Conservation (phyloP, 92 coral and sea anemone species). For the Desmophyllum pertusum region DNA sequence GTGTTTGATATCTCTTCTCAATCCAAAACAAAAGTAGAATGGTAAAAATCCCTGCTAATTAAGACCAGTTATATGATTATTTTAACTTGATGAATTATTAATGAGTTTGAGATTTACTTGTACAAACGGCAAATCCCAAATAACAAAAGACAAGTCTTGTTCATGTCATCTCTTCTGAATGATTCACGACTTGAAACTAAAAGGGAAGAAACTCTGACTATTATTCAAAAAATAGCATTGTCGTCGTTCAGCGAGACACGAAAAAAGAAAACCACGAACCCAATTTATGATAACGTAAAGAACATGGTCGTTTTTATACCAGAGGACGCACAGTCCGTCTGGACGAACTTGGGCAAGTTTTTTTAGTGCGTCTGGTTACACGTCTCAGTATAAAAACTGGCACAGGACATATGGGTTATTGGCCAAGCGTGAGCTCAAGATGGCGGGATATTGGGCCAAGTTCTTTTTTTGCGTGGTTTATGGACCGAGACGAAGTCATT, state of each 20-base stretch:
- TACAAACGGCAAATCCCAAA: neutral
- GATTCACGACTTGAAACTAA: conserved; percentile 7
- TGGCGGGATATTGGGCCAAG: too few species aligned
- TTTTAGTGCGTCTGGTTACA: neutral
- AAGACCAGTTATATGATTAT: too few species aligned
- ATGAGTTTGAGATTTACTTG: neutral
- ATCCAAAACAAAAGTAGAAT: too few species aligned
- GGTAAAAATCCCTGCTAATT: too few species aligned
- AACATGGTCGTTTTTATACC: neutral
- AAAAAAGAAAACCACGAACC: neutral
- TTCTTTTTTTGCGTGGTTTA: too few species aligned
- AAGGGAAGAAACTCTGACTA: neutral
- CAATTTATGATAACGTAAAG: neutral
- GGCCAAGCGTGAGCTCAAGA: too few species aligned
- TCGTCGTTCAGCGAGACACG: neutral
- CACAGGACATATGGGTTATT: too few species aligned
- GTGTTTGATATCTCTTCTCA: too few species aligned
- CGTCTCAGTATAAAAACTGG: too few species aligned
- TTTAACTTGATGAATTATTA: too few species aligned
- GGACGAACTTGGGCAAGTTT: neutral
- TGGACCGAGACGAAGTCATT: too few species aligned
- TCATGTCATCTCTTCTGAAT: neutral
- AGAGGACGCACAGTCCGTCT: too few species aligned
- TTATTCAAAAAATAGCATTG: neutral
- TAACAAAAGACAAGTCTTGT: neutral